These are phyloP conservation scores for Leptobrachium leishanense DNA, from an alignment of 2,113 vertebrate genomes.

Conservation along the genomic window DNA sequence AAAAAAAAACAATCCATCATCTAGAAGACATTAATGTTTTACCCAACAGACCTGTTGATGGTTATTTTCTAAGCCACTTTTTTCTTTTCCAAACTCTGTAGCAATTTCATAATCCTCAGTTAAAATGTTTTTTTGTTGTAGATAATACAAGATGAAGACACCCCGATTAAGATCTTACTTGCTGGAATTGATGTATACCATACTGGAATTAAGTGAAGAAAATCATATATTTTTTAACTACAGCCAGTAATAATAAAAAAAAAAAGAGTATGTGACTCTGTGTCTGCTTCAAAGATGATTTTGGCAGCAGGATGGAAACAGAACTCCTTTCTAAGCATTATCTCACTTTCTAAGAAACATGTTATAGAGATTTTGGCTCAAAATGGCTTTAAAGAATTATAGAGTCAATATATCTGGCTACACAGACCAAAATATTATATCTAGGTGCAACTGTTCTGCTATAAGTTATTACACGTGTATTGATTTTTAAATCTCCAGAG, in stretches of 20 bases:
- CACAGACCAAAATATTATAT: slow-evolving; percentile 39
- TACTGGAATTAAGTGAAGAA: slow-evolving; percentile 7
- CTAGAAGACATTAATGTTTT: too few species aligned
- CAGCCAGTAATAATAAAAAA: neutral
- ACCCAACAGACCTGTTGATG: too few species aligned
- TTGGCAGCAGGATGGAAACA: slow-evolving; percentile 28
- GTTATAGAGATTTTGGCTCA: slow-evolving; percentile 33
- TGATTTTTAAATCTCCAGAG: slow-evolving; percentile 46
- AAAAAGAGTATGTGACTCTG: neutral
- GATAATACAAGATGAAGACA: neutral
- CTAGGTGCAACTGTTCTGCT: slow-evolving; percentile 23
- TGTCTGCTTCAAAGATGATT: slow-evolving; percentile 17
- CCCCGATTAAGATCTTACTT: slow-evolving; percentile 6
- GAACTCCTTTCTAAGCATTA: slow-evolving; percentile 34
- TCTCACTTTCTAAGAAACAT: slow-evolving; percentile 30
- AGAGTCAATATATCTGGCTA: slow-evolving; percentile 42
- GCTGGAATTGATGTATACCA: neutral
- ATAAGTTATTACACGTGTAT: slow-evolving; percentile 46
- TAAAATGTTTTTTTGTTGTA: too few species aligned
- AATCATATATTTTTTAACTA: slow-evolving; percentile 24
- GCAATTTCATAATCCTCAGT: too few species aligned
- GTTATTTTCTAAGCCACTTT: too few species aligned
- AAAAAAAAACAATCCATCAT: too few species aligned
- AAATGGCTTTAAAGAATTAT: slow-evolving; percentile 42
- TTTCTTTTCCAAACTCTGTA: too few species aligned